These are phyloP conservation scores for Yponomeuta evonymella DNA, from an alignment of 2,888 invertebrate genomes.

Conservation along the genomic window DNA sequence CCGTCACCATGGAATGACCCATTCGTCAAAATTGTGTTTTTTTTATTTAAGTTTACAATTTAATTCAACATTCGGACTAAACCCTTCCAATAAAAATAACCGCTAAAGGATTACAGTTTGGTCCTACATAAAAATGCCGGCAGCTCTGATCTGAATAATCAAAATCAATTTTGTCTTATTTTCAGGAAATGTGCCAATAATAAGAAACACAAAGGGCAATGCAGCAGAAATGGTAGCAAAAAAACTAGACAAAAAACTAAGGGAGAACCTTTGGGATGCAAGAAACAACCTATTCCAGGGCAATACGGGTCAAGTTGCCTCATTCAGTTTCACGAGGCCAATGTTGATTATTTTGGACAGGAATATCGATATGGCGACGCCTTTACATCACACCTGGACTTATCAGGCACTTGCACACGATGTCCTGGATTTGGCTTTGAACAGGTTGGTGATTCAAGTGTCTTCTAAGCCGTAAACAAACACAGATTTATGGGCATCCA, in stretches of 20 bases:
- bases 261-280: constrained; percentile 97
- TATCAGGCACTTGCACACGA: constrained; percentile 99
- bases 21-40: no score
- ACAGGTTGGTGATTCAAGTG: constrained; percentile 70
- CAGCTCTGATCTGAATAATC: not conserved
- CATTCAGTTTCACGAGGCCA: constrained; percentile 93
- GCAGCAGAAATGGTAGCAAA: constrained; percentile 99
- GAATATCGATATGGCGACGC: constrained; percentile 97
- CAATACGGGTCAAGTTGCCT: constrained; percentile 85
- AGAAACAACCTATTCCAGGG: constrained; percentile 96
- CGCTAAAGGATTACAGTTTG: no score
- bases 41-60: no score
- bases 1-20: no score
- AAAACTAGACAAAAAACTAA: constrained; percentile 96
- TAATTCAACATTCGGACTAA: no score
- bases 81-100: no score
- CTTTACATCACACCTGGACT: constrained; percentile 99
- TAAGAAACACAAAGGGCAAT: constrained; percentile 94
- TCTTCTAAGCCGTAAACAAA: no score
- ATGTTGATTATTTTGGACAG: constrained; percentile 94
- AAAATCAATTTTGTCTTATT: constrained; percentile 18
- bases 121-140: no score
- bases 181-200: constrained; percentile 89
- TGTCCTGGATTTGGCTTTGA: constrained; percentile 92
- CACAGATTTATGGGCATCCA: no score